phyloP scores from a whole-genome alignment of 2,797 vertebrate species.

The Sebastes diaconus region DNA sequence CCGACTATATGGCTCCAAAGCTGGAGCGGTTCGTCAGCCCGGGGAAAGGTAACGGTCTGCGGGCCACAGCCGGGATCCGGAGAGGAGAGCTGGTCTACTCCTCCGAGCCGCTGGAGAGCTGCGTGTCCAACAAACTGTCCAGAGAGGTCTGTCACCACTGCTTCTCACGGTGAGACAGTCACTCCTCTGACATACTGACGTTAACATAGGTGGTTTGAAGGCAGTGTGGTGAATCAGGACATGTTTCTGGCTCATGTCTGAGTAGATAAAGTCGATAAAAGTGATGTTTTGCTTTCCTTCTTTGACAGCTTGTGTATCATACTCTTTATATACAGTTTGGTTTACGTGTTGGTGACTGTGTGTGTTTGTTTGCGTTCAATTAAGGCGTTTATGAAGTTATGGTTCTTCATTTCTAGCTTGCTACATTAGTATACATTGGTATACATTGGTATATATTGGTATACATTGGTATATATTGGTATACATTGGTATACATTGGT shows the following conservation, averaged over 20 bases:
- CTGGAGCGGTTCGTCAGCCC: constrained; percentile 85
- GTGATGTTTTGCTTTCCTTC: background rate
- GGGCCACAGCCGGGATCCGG: constrained; percentile 61
- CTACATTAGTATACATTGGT: too few species aligned
- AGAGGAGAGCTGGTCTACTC: constrained; percentile 82
- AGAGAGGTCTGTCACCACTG: constrained; percentile 86
- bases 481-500: too few species aligned
- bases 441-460: too few species aligned
- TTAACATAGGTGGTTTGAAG: too few species aligned
- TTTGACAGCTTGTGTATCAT: background rate
- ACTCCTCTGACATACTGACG: background rate
- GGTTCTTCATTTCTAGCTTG: background rate
- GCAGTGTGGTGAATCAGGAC: too few species aligned
- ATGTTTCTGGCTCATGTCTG: background rate
- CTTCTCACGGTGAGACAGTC: constrained; percentile 84
- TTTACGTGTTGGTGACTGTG: rapidly evolving
- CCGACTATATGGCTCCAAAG: constrained; percentile 68
- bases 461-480: too few species aligned
- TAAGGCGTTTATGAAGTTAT: background rate
- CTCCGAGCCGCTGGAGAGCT: constrained; percentile 83
- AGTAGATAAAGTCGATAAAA: background rate
- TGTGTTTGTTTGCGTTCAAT: background rate
- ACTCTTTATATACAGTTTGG: too few species aligned
- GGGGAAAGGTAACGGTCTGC: constrained; percentile 86
- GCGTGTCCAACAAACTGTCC: constrained; percentile 77